Base-by-base conservation (phyloP, 2,113 vertebrate genomes). In the Erpornis zantholeuca region DNA sequence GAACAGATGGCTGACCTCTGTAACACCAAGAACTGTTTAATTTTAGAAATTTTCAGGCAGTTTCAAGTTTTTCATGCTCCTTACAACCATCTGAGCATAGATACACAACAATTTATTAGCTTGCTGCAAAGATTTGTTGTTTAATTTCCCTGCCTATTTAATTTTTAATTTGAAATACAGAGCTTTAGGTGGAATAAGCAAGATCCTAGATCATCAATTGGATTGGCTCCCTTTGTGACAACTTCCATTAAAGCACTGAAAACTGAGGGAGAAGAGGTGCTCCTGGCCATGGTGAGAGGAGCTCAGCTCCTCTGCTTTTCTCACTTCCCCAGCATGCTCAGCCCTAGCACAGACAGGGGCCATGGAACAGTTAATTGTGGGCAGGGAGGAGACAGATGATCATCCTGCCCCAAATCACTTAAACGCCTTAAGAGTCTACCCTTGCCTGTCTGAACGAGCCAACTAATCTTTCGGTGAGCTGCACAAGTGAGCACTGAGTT, bases 351-450 rank as follows among this genome's bases (percentile, higher is more conserved):
- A 3, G 52, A 16, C 3, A 3, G 33, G 56, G 53, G 53, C 63
- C 15, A n/a, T 57, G 79, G 66, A 95, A 90, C 40, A 57, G 91
- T 94, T 97, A 97, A 97, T 45, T 80, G 68, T 90, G 90, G 42
- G 38, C 86, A 66, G 90, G 76, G 82, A 24, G 7, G 59, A 93
- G 88, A 88, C 79, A 63, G 90, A 90, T 94, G 88, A 94, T 93
- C 87, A 94, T 92, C 93, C 82, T 95, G 94, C 90, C 85, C 92
- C 87, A 94, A 95, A 96, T 93, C 90, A 92, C 94, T 96, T 97
- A 96, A 96, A 84, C 90, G 3, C 75, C 95, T 97, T 97, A 96
- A 89, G 75, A 84, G 75, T 96, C 92, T 94, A 96, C 92, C 89
- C 82, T 95, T 90, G 93, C 56, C 73, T 87, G 87, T 66, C 91